Conservation (phyloP, 2,797 vertebrate genomes). For the Sparus aurata region DNA sequence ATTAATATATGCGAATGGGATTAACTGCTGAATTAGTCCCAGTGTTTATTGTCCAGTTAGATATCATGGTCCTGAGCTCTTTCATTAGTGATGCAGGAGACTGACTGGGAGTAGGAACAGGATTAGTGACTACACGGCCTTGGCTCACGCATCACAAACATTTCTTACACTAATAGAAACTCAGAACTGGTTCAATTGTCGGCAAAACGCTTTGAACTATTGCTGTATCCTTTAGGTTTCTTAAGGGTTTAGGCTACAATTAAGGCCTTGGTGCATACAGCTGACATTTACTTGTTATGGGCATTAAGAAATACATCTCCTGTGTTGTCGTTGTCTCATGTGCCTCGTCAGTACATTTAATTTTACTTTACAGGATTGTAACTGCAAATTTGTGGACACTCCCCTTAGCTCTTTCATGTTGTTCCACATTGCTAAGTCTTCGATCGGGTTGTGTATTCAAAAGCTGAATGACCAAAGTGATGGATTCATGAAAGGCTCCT, state of each 20-base stretch:
- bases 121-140: neutral
- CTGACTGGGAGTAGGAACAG: conserved; percentile 2
- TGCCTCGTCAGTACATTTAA: neutral
- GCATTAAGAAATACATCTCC: neutral
- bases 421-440: conserved; percentile 7
- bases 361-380: neutral
- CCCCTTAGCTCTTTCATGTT: neutral
- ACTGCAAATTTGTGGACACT: no score
- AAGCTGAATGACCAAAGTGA: conserved; percentile 11
- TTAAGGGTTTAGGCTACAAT: no score
- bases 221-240: neutral
- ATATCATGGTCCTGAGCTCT: conserved; percentile 30
- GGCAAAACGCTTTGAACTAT: neutral
- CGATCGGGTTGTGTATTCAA: neutral
- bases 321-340: neutral
- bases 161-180: neutral
- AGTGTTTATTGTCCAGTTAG: neutral
- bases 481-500: conserved; percentile 23
- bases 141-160: neutral
- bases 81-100: conserved; percentile 5
- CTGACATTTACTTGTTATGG: neutral
- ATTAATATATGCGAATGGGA: neutral
- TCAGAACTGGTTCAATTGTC: neutral
- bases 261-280: neutral
- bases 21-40: neutral